These are phyloP conservation scores for Aegithalos caudatus DNA, from an alignment of 2,113 vertebrate genomes.

Conservation along the genomic window DNA sequence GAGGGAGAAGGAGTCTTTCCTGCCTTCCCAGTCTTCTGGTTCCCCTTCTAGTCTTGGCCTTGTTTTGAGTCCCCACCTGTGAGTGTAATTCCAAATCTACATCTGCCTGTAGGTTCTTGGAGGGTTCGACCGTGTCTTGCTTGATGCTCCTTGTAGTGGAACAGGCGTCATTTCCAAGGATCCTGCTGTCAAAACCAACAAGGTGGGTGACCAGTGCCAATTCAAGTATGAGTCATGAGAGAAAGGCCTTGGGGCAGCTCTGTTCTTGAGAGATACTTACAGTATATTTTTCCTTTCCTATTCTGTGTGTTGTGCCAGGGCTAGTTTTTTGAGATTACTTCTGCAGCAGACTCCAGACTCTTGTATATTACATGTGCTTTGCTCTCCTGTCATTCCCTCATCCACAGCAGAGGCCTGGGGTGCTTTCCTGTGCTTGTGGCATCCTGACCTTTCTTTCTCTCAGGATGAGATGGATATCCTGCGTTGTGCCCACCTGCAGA, in stretches of 20 bases:
- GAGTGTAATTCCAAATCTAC: neutral
- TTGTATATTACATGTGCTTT: neutral
- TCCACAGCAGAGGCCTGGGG: neutral
- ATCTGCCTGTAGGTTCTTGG: constrained; percentile 82
- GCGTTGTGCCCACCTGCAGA: constrained; percentile 92
- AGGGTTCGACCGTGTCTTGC: constrained; percentile 91
- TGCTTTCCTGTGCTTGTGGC: neutral
- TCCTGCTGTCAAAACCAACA: constrained; percentile 93
- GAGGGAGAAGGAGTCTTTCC: neutral
- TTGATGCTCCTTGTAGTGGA: constrained; percentile 95
- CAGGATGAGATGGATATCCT: constrained; percentile 88
- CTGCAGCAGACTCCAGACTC: neutral
- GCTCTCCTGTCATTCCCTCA: neutral
- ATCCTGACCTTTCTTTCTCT: neutral
- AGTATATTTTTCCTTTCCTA: neutral
- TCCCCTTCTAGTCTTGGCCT: neutral
- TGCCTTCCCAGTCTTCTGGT: neutral
- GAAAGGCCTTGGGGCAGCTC: neutral
- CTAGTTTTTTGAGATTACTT: neutral
- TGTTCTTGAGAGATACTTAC: neutral
- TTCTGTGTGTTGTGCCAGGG: neutral
- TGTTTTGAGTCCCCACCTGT: neutral
- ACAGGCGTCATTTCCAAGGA: constrained; percentile 97
- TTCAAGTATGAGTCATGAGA: neutral
- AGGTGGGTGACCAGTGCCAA: constrained; percentile 71